Percentiles rank a stretch among this genome's conserved stretches.
Evolutionary conservation across 1,140 invertebrate species (phyloP).

Genomic region (Marisa cornuarietis): DNA sequence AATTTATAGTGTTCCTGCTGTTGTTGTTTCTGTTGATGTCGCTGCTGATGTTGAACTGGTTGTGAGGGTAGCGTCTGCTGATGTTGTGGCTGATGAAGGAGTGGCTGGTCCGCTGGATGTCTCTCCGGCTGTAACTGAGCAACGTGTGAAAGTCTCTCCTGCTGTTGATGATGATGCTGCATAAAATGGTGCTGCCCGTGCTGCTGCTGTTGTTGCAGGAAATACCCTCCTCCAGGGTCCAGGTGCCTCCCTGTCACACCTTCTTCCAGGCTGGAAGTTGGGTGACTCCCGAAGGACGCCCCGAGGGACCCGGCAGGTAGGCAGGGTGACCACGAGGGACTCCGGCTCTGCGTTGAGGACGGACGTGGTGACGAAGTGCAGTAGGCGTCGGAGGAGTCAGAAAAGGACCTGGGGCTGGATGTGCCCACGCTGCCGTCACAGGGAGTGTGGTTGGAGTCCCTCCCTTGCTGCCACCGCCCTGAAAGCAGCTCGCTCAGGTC

Average conservation of each 20-base stretch:
- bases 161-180: conserved; percentile 12
- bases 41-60: neutral
- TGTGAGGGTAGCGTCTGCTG: conserved; percentile 3
- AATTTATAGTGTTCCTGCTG: neutral
- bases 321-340: conserved; percentile 22
- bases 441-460: conserved; percentile 30
- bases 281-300: neutral
- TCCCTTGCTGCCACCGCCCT: conserved; percentile 32
- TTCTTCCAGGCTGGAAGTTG: neutral
- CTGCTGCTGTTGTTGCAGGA: neutral
- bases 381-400: conserved; percentile 42
- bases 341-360: conserved; percentile 6
- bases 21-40: neutral
- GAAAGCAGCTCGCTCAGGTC: conserved; percentile 45
- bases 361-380: conserved; percentile 31
- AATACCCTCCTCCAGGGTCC: neutral
- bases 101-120: conserved; percentile 1
- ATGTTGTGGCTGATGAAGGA: neutral
- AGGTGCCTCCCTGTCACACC: neutral
- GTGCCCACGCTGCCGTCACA: conserved; percentile 35
- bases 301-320: neutral
- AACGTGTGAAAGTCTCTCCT: neutral
- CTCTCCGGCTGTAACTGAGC: neutral
- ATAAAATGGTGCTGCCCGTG: neutral
- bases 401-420: conserved; percentile 41